Percentiles rank a stretch among this genome's conserved stretches.
Evolutionary conservation across 2,888 invertebrate species (phyloP).

Genomic region (Aromia moschata): DNA sequence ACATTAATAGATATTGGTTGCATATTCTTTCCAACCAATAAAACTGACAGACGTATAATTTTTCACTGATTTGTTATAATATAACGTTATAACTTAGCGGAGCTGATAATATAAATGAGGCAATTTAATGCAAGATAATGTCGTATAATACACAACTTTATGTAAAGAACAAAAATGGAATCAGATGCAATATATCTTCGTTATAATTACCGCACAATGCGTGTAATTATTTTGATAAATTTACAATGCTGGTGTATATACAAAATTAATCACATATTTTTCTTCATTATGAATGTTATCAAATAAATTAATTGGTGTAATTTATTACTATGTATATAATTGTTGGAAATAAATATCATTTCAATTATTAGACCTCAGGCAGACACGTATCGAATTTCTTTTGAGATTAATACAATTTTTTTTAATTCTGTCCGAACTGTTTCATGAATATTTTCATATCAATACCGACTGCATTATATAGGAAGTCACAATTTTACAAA

Average conservation of each 20-base stretch:
- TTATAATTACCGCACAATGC: conserved; percentile 4
- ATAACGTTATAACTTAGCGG: too few species aligned
- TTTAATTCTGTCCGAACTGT: too few species aligned
- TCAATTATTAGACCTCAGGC: neutral
- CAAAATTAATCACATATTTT: neutral
- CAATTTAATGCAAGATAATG: neutral
- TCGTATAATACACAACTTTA: neutral
- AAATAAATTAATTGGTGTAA: neutral
- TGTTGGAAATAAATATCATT: neutral
- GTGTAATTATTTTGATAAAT: conserved; percentile 7
- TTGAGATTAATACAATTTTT: too few species aligned
- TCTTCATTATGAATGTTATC: conserved; percentile 1
- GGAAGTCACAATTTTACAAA: too few species aligned
- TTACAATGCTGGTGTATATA: neutral
- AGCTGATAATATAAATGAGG: neutral
- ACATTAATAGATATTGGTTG: too few species aligned
- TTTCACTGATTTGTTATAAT: too few species aligned
- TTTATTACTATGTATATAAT: neutral
- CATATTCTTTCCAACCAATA: too few species aligned
- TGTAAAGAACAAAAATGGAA: neutral
- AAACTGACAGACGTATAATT: too few species aligned
- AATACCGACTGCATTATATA: too few species aligned
- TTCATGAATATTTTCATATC: too few species aligned
- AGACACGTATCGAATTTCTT: too few species aligned
- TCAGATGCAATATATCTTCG: conserved; percentile 9